Evolutionary conservation across 2,113 vertebrate species (phyloP), one percentile per base, ranked within the genome.

Genomic region (Vimba vimba): DNA sequence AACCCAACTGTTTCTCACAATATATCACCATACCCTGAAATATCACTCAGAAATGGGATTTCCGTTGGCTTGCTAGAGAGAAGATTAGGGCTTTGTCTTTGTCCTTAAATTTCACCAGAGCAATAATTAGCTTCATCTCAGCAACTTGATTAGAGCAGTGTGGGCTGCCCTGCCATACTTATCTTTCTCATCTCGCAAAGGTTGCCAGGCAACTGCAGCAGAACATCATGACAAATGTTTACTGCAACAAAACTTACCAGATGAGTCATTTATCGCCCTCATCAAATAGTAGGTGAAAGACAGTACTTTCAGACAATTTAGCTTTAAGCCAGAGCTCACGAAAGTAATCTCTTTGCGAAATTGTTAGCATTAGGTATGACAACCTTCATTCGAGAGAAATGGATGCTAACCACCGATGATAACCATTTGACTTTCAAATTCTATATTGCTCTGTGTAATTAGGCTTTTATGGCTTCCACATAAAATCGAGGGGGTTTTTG

Each of bases 191-290:
- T 90, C 89, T 86, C 52, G 62, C 85, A 80, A 84, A 75, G 80
- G 90, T 91, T 91, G 90, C 90, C 88, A 89, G 84, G 90, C 90
- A 91, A 91, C 90, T 85, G 86, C 74, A 86, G 90, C 81, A 84
- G 85, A 88, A 89, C 86, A 89, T 88, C 84, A 88, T 89, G 88
- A 87, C 84, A 89, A 91, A 91, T 91, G 90, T 91, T 89, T 91
- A 88, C 83, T 74, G 88, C 86, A 83, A 89, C 86, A 89, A 83
- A 89, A 88, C 88, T 89, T 88, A 83, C 84, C 75, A 83, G 80
- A 81, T 89, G 88, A 91, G 85, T 88, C 87, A 89, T 78, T 76
- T 80, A 75, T 87, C 79, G 15, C 82, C 62, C 69, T 77, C 43
- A 64, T 83, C 83, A 85, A 89, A 89, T 86, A 69, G 74, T 64